These are phyloP conservation scores for Macrotis lagotis DNA, from an alignment of 2,113 vertebrate genomes.

Conservation along the genomic window DNA sequence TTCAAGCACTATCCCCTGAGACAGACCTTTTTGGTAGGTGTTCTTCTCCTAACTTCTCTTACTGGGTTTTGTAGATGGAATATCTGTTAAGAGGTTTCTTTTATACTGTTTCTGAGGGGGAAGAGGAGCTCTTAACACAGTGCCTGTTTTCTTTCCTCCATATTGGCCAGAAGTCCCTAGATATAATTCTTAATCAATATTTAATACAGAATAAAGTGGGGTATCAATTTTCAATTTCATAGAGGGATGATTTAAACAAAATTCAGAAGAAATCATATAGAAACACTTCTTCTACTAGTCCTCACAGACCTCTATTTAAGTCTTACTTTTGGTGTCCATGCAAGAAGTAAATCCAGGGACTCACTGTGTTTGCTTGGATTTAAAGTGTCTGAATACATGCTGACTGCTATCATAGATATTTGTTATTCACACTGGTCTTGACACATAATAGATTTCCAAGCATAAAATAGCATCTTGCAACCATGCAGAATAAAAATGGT, in stretches of 20 bases:
- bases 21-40: no score
- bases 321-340: background rate
- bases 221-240: background rate
- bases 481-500: conserved; percentile 61
- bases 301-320: background rate
- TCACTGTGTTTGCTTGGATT: background rate
- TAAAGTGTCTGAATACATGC: conserved; percentile 8
- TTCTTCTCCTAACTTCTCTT: no score
- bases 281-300: background rate
- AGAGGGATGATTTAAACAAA: background rate
- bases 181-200: no score
- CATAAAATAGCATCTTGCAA: conserved; percentile 61
- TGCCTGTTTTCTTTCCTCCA: no score
- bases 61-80: no score
- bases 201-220: no score
- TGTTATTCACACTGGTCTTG: conserved; percentile 61
- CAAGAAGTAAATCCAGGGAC: background rate
- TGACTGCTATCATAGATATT: conserved; percentile 40
- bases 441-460: conserved; percentile 60
- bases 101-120: no score
- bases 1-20: no score
- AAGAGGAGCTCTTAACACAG: no score
- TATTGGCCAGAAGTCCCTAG: no score
- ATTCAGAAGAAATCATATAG: background rate
- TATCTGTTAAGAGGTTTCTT: no score